These are phyloP conservation scores for Orthosia cruda DNA, from an alignment of 2,888 invertebrate species.

Conservation along the genomic window DNA sequence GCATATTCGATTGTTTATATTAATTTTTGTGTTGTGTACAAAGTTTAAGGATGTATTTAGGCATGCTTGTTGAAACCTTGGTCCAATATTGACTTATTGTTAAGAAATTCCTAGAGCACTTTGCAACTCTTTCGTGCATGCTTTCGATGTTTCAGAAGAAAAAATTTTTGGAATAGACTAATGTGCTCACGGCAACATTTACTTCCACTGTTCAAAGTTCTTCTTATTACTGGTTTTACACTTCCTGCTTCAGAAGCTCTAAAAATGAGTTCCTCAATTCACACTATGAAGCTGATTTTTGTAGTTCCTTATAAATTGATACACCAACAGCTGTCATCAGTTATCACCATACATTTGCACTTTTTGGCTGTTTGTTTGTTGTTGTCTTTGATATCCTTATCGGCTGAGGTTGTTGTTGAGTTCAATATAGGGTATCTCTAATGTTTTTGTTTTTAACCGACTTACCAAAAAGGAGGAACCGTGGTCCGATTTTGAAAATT, in stretches of 20 bases:
- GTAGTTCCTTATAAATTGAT: not conserved
- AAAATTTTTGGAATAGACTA: not conserved
- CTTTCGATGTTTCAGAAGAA: not conserved
- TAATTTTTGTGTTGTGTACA: constrained; percentile 13
- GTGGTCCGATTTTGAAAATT: no score
- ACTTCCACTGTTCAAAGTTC: not conserved
- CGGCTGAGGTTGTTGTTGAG: not conserved
- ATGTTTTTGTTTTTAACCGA: no score
- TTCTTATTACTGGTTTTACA: not conserved
- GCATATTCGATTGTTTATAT: constrained; percentile 40
- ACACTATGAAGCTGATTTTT: not conserved
- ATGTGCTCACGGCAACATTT: not conserved
- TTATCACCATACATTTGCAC: no score
- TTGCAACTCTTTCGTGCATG: not conserved
- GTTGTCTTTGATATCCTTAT: constrained; percentile 1
- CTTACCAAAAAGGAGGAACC: no score
- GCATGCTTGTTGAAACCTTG: not conserved
- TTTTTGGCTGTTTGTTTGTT: no score
- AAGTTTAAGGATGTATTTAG: not conserved
- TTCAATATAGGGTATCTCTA: not conserved
- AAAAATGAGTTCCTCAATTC: not conserved
- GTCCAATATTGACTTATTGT: not conserved
- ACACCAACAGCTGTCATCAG: not conserved
- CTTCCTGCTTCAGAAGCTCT: not conserved
- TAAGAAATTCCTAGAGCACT: not conserved